These are phyloP conservation scores for Glareola pratincola DNA, from an alignment of 2,113 vertebrate species.

Conservation along the genomic window DNA sequence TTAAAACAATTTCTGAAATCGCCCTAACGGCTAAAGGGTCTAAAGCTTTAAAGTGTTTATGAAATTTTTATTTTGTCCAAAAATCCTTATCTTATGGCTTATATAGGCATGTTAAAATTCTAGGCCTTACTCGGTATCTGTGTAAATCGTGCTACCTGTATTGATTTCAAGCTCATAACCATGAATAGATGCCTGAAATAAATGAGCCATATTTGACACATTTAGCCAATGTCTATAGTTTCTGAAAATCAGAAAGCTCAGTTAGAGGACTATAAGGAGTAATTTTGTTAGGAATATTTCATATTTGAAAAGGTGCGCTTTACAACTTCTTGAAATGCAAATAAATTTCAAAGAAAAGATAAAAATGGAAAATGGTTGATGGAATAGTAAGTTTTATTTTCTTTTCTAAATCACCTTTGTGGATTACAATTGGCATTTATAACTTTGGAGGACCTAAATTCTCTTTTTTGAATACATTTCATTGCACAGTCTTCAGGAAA, in stretches of 20 bases:
- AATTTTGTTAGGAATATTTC: not conserved
- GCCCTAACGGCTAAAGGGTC: not conserved
- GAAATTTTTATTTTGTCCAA: conserved; percentile 21
- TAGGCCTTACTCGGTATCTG: not conserved
- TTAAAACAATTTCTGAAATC: conserved; percentile 3
- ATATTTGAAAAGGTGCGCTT: not conserved
- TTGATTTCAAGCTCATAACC: conserved; percentile 42
- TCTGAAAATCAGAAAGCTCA: not conserved
- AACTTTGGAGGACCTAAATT: not conserved
- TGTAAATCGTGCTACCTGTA: not conserved
- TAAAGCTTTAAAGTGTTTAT: not conserved
- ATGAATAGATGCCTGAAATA: conserved; percentile 18
- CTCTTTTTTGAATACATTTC: not conserved
- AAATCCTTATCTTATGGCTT: not conserved
- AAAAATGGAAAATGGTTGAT: conserved; percentile 3
- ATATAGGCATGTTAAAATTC: not conserved
- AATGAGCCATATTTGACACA: conserved; percentile 11
- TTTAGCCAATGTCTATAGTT: not conserved
- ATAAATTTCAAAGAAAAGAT: conserved; percentile 30
- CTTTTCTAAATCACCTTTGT: conserved; percentile 44
- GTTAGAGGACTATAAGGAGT: not conserved
- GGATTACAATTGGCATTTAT: not conserved
- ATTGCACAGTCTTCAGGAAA: not conserved
- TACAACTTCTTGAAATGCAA: conserved; percentile 30
- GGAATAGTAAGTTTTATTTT: not conserved